These are phyloP conservation scores for Enhydra lutris DNA, from an alignment of 2,113 vertebrate species.

Conservation along the genomic window DNA sequence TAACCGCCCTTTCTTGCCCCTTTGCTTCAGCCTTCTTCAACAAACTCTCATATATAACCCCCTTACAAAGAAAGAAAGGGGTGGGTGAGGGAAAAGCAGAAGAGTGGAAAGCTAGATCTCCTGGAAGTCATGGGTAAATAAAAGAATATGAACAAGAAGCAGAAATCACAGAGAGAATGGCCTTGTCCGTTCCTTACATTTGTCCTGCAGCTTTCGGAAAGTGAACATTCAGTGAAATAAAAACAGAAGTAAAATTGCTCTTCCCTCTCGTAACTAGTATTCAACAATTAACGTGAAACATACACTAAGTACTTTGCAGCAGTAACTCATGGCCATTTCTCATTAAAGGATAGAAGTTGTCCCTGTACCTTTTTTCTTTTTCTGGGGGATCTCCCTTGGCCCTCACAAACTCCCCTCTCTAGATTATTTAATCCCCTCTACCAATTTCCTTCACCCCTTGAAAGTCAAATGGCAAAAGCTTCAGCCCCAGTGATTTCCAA, in stretches of 20 bases:
- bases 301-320: neutral
- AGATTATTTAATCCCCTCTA: neutral
- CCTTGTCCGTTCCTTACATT: neutral
- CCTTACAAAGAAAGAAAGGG: conserved; percentile 31
- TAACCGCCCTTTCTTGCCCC: conserved; percentile 37
- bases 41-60: neutral
- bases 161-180: neutral
- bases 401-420: neutral
- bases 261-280: conserved; percentile 15
- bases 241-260: neutral
- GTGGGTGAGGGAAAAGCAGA: neutral
- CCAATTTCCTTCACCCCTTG: neutral
- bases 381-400: neutral
- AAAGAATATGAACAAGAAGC: conserved; percentile 11
- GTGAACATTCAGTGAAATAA: conserved; percentile 4
- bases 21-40: conserved; percentile 18
- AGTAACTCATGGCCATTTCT: neutral
- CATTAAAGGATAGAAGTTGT: neutral
- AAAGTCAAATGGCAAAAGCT: neutral
- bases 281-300: neutral
- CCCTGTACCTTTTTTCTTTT: neutral
- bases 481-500: neutral
- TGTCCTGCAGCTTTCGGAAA: conserved; percentile 22
- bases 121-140: conserved; percentile 39
- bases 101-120: neutral